Base-by-base conservation (phyloP, 2,113 vertebrate species). In the Lates calcarifer region DNA sequence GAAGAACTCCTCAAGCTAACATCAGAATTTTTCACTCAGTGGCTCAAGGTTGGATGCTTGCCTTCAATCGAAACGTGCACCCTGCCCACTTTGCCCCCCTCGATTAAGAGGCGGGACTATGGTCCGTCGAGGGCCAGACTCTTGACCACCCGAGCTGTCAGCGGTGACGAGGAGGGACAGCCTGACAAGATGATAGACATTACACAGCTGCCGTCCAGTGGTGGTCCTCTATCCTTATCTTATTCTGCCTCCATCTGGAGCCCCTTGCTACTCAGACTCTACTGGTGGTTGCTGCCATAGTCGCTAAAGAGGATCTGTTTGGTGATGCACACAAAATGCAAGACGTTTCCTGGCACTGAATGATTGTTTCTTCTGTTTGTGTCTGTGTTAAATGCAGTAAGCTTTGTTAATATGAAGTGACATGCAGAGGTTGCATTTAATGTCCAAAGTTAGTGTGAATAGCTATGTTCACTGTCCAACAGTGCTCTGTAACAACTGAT, bases 1-100 rank as follows among this genome's bases (percentile, higher is more conserved):
- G 94, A 94, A 58, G 81, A 91, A 14, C 94, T 96, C 41, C 93
- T 95, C 24, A 90, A 75, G 31, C 70, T 92, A 18, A 96, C 95
- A 0, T 93, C 93, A 33, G 81, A 84, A 66, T 82, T 95, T 61
- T 86, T 95, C 28, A 56, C 79, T 15, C 83, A 51, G 8, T 95
- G 94, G 94, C 86, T 95, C 4, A 1, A 86, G 1, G 74, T 93
- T 3, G 76, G 82, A 3, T 94, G 94, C 80, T 58, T 33, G 5
- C 15, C 77, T 6, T 45, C 55, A 2, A 78, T 87, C 26, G 26
- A 81, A 24, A 77, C 61, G 2, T 96, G 95, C 74, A 7, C 55
- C 18, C 90, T 92, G 33, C 91, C 93, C 49, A 89, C 86, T 20
- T 84, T 92, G 71, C 87, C 79, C 31, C 88, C 90, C 7, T 8